Evolutionary conservation across 2,888 invertebrate species (phyloP).

Genomic region (Metallyticus violacea): DNA sequence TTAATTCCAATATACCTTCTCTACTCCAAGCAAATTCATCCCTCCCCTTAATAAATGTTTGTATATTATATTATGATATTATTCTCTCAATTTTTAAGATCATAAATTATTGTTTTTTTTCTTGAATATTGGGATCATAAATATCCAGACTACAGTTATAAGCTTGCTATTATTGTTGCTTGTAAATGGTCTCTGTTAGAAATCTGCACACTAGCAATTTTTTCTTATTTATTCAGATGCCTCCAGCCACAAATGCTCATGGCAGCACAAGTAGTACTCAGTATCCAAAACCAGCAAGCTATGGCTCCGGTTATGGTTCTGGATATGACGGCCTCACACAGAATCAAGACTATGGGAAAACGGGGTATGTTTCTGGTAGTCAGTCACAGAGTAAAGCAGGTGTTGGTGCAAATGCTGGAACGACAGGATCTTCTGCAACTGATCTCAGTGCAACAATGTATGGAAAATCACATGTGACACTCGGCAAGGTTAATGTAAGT

Average conservation of each 20-base stretch:
- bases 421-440: conserved; percentile 53
- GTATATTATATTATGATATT: no score
- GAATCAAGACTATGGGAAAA: conserved; percentile 53
- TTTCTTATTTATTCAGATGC: conserved; percentile 56
- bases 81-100: no score
- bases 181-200: no score
- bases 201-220: neutral
- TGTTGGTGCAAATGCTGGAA: conserved; percentile 41
- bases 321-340: conserved; percentile 56
- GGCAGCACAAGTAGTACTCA: conserved; percentile 67
- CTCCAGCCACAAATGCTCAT: conserved; percentile 69
- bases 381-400: conserved; percentile 51
- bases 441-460: conserved; percentile 82
- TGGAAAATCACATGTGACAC: conserved; percentile 81
- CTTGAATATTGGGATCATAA: no score
- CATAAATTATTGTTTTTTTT: no score
- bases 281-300: conserved; percentile 63
- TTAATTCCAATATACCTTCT: no score
- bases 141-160: no score
- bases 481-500: conserved; percentile 88
- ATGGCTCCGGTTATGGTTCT: conserved; percentile 59
- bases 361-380: conserved; percentile 50
- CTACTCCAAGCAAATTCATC: no score
- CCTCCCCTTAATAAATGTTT: no score
- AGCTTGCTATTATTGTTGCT: neutral